Percentiles rank a stretch among this genome's conserved stretches.
phyloP scores from a whole-genome alignment of 1,140 invertebrate genomes.

The Dufourea novaeangliae region DNA sequence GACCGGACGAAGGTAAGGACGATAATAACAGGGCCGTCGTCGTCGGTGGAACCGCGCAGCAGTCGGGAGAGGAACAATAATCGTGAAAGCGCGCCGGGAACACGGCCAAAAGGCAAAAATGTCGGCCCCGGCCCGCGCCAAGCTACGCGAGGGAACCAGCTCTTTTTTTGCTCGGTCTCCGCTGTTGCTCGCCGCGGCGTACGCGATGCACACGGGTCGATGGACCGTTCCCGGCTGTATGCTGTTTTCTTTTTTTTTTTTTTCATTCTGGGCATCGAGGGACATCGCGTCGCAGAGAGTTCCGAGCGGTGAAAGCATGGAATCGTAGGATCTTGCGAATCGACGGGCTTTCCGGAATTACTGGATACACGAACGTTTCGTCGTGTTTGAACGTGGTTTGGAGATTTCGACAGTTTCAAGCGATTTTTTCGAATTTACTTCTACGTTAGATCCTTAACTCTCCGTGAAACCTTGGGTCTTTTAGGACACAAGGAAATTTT shows the following conservation, averaged over 20 bases:
- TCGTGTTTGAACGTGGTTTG: background rate
- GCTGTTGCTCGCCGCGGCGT: slow-evolving; percentile 40
- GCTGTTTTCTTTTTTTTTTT: background rate
- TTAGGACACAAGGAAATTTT: no score
- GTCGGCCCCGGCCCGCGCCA: slow-evolving; percentile 45
- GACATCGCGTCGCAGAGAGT: background rate
- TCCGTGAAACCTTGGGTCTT: no score
- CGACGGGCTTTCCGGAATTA: slow-evolving; percentile 21
- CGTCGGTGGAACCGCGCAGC: no score
- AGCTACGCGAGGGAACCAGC: slow-evolving; percentile 46
- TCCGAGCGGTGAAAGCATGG: slow-evolving; percentile 41
- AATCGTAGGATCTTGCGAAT: slow-evolving; percentile 40
- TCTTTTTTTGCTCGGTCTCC: background rate
- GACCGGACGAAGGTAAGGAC: slow-evolving; percentile 52
- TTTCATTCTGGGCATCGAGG: slow-evolving; percentile 3
- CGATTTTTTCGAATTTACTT: no score
- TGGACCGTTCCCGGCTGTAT: slow-evolving; percentile 15
- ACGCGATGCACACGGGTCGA: slow-evolving; percentile 51
- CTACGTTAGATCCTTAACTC: no score
- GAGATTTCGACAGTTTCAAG: no score
- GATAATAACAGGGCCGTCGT: slow-evolving; percentile 53
- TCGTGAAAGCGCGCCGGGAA: slow-evolving; percentile 63
- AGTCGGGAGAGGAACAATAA: slow-evolving; percentile 60
- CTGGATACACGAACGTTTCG: background rate
- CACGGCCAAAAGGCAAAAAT: slow-evolving; percentile 67